Evolutionary conservation across 2,797 vertebrate species (phyloP), one percentile per base, ranked within the genome.

Genomic region (Spea hammondii): DNA sequence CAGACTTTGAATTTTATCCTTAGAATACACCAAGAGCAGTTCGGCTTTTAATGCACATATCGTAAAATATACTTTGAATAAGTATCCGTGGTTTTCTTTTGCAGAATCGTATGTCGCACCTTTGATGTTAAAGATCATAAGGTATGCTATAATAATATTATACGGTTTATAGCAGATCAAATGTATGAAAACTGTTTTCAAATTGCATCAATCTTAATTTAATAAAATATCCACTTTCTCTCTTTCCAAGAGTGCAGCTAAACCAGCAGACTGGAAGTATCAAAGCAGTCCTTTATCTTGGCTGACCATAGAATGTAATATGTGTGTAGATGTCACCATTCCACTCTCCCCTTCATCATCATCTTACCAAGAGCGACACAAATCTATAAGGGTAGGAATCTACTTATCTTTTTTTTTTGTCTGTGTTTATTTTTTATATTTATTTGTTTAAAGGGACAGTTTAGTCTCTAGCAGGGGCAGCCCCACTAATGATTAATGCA

Each of bases 251-350:
- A 94, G 95, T 87, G 90, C 90, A 57, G 93, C 95, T 69, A 97
- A 94, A 80, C 97, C 97, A 17, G 97, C 96, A 79, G 97, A 98
- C 17, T 99, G 97, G 97, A 98, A 93, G 84, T 97, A 97, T 64
- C 97, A 98, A 83, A 90, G 85, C 12, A 89, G 91, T 55, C 84
- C 96, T 64, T 86, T 91, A 5, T 94, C 92, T 44, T 99, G 96
- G 95, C 85, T 90, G 14, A 85, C 88, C 45, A 84, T 98, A 81
- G 91, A 91, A 8, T 97, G 96, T 77, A 93, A 91, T 53, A 74
- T 97, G 46, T 90, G 92, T 70, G 84, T 97, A 79, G 93, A 97
- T 76, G 84, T 98, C 79, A 87, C 93, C 77, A 87, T 98, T 10
- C 94, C 94, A 0, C 85, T 98, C 8, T 90, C 92, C 66, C 78